Evolutionary conservation across 2,113 vertebrate species (phyloP).

Genomic region (Salvelinus alpinus): DNA sequence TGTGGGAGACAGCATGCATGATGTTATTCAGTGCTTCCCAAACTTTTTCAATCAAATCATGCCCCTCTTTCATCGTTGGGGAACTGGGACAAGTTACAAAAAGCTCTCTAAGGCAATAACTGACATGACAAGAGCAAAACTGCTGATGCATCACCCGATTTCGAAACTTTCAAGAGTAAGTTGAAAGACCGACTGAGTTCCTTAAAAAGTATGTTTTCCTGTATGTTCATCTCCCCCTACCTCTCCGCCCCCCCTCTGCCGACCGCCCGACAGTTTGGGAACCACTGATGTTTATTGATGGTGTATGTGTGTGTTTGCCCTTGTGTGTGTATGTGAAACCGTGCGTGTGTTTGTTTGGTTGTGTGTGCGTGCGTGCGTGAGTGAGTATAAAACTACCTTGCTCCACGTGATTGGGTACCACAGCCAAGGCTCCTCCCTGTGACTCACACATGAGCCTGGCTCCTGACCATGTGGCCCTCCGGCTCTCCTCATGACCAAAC

Average conservation of each 20-base stretch:
- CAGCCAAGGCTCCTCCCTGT: constrained; percentile 80
- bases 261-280: background rate
- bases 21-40: background rate
- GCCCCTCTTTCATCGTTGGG: too few species aligned
- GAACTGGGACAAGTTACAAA: too few species aligned
- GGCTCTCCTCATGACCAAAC: constrained; percentile 73
- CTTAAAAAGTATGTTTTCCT: background rate
- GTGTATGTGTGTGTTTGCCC: constrained; percentile 1
- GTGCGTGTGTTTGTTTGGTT: background rate
- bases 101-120: too few species aligned
- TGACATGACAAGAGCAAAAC: too few species aligned
- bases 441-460: constrained; percentile 83
- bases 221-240: constrained; percentile 1
- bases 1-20: constrained; percentile 48
- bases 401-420: constrained; percentile 84
- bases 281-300: background rate
- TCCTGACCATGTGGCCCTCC: constrained; percentile 85
- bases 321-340: background rate
- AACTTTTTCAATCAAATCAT: too few species aligned
- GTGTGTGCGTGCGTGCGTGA: background rate
- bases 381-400: constrained; percentile 79
- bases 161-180: too few species aligned
- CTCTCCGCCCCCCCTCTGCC: too few species aligned
- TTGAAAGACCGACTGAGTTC: too few species aligned
- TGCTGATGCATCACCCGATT: too few species aligned